Conservation (phyloP, 2,888 invertebrate genomes). For the Xylota segnis region DNA sequence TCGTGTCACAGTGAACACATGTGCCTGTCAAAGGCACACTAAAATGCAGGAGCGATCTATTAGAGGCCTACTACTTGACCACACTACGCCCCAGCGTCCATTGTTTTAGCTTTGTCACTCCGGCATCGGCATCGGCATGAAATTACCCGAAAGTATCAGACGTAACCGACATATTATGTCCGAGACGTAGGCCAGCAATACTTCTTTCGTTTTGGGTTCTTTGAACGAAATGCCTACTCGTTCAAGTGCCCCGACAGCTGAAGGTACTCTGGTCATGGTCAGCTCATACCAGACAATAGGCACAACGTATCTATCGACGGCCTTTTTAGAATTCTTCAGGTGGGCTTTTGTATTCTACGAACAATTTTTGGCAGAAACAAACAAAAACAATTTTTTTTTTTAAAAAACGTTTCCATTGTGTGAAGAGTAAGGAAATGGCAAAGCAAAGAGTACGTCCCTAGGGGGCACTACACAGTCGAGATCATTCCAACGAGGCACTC, state of each 20-base stretch:
- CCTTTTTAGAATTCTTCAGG: slow-evolving; percentile 39
- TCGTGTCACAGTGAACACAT: slow-evolving; percentile 57
- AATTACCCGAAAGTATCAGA: slow-evolving; percentile 22
- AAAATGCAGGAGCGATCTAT: slow-evolving; percentile 69
- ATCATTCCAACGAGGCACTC: slow-evolving; percentile 55
- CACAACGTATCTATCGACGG: slow-evolving; percentile 14
- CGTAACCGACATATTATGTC: not conserved
- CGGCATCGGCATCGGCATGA: too few species aligned
- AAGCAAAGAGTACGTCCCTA: slow-evolving; percentile 8
- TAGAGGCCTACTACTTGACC: slow-evolving; percentile 33
- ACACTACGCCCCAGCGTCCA: slow-evolving; percentile 27
- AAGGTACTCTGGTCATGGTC: slow-evolving; percentile 70
- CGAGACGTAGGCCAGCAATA: slow-evolving; percentile 35
- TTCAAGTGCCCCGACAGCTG: slow-evolving; percentile 60
- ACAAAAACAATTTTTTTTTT: not conserved
- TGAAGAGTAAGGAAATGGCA: slow-evolving; percentile 50
- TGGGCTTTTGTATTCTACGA: slow-evolving; percentile 43
- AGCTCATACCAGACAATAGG: slow-evolving; percentile 36
- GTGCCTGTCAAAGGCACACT: slow-evolving; percentile 59
- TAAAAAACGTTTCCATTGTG: too few species aligned
- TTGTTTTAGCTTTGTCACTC: slow-evolving; percentile 60
- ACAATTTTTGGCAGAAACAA: slow-evolving; percentile 3
- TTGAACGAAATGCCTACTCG: slow-evolving; percentile 45
- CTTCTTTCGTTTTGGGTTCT: slow-evolving; percentile 54
- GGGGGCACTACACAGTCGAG: slow-evolving; percentile 33